Evolutionary conservation across 2,888 invertebrate species (phyloP).

Genomic region (Molorchus minor): DNA sequence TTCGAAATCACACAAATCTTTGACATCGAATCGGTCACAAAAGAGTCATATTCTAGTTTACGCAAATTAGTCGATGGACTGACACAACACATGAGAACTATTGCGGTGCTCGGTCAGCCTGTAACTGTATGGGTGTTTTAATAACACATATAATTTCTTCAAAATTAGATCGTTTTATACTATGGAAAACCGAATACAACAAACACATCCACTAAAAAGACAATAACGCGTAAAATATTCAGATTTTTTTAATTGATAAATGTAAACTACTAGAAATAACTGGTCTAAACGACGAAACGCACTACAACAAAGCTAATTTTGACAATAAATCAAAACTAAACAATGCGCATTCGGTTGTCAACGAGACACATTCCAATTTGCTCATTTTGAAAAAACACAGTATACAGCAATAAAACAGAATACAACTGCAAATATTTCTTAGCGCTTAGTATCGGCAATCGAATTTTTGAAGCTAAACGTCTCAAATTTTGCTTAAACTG

Average conservation of each 20-base stretch:
- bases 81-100: slow-evolving; percentile 9
- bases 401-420: no score
- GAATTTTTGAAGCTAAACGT: neutral
- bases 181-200: slow-evolving; percentile 6
- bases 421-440: neutral
- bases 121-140: slow-evolving; percentile 2
- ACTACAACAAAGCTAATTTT: neutral
- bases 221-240: neutral
- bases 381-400: neutral
- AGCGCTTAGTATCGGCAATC: neutral
- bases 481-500: neutral
- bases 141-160: slow-evolving; percentile 2
- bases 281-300: neutral
- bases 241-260: slow-evolving; percentile 1
- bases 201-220: neutral
- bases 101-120: slow-evolving; percentile 9
- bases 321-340: neutral
- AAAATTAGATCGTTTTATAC: slow-evolving; percentile 12
- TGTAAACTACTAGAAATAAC: neutral
- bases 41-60: slow-evolving; percentile 6
- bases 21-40: slow-evolving; percentile 2
- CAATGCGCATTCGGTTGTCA: neutral
- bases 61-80: slow-evolving; percentile 6
- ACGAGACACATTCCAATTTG: neutral
- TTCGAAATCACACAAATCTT: slow-evolving; percentile 15